phyloP scores from a whole-genome alignment of 2,113 vertebrate species.

The Paramormyrops kingsleyae region DNA sequence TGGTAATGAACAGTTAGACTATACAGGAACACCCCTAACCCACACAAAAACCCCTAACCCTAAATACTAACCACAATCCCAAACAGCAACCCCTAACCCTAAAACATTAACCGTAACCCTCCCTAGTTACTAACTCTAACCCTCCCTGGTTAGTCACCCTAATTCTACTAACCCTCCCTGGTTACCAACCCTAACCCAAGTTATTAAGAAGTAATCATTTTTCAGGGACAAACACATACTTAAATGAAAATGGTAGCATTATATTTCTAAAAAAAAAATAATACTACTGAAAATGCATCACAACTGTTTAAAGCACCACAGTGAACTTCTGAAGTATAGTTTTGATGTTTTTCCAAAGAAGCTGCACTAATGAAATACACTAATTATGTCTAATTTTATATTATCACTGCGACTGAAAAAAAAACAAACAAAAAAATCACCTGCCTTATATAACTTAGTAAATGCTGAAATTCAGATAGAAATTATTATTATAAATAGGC shows the following conservation, averaged over 20 bases:
- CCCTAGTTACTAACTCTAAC: neutral
- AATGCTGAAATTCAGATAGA: neutral
- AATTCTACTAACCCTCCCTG: neutral
- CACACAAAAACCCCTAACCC: no score
- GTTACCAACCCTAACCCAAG: neutral
- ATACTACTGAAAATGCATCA: neutral
- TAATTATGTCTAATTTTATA: neutral
- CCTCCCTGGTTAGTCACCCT: neutral
- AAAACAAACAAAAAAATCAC: neutral
- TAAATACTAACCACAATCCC: no score
- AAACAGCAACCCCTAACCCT: neutral
- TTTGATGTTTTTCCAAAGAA: slow-evolving; percentile 8
- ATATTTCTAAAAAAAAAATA: neutral
- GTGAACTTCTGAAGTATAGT: neutral
- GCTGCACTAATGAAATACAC: neutral
- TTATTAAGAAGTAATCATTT: neutral
- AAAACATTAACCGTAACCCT: neutral
- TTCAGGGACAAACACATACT: neutral
- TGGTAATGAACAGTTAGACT: neutral
- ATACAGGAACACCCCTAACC: neutral
- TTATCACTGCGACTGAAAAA: no score
- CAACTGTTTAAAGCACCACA: neutral
- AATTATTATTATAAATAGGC: neutral
- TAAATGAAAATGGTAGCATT: neutral
- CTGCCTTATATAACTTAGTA: neutral